Evolutionary conservation across 1,140 invertebrate species (phyloP), one percentile per base, ranked within the genome.

Genomic region (Cydia fagiglandana): DNA sequence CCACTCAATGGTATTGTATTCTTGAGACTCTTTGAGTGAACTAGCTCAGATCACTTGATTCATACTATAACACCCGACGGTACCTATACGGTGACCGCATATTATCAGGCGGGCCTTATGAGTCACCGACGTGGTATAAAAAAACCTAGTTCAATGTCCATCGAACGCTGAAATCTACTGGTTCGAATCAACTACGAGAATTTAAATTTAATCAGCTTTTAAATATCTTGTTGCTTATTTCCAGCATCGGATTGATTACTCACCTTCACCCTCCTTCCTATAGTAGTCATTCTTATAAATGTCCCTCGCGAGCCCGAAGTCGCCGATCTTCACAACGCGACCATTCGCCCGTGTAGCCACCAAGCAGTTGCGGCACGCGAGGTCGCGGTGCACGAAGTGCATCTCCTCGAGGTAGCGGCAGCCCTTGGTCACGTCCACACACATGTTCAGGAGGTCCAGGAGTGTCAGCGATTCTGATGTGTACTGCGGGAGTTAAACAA

Each of bases 281-380:
- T 99, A 99, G 87, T 99, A 99, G 90, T 99, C 98, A 88, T 98
- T 98, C 88, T 98, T 97, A 89, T 99, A 99, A 80, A 99, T 97
- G 90, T 99, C 98, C 81, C 98, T 94, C 0, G 98, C 98, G 1
- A 99, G 92, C 0, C 98, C 98, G 93, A 99, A 99, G 86, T 99
- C 98, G 0, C 98, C 98, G 75, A 99, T 99, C 93, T 99, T 99
- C 1, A 99, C 98, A 4, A 98, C 95, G n/a, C 96, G 91, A 9
- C 94, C 93, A 61, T 93, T 91, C 0, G 95, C 95, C 80, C 96
- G 94, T 28, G 94, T 94, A 0, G 95, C 95, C 0, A 99, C 98
- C 13, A 99, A 91, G 86, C 98, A 99, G 91, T 99, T 99, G 24
- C 98, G 93, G 76, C 97, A 98, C 0, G 98, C 98, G 24, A 99